These are phyloP conservation scores for Palythoa grandiflora DNA, from an alignment of 92 coral and sea anemone species.

Conservation along the genomic window DNA sequence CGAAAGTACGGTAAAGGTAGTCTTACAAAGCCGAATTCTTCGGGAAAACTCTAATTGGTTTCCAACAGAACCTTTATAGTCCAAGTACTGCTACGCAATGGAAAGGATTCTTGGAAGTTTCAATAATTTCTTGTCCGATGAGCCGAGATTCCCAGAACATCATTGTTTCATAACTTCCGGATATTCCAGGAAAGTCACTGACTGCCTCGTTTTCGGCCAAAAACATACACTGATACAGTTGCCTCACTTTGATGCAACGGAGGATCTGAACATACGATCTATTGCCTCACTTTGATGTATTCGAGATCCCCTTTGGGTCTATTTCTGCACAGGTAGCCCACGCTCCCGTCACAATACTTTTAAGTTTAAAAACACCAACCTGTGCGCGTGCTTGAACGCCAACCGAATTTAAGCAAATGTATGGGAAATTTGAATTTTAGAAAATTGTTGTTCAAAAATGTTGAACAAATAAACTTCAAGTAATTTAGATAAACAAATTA, in stretches of 20 bases:
- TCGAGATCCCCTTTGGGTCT: too few species aligned
- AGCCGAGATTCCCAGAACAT: not conserved
- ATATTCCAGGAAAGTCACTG: conserved; percentile 28
- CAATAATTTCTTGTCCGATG: not conserved
- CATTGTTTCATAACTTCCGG: not conserved
- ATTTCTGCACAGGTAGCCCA: not conserved
- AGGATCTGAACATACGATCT: too few species aligned
- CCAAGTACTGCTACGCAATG: conserved; percentile 4
- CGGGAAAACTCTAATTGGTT: not conserved
- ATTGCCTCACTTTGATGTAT: too few species aligned
- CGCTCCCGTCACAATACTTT: not conserved
- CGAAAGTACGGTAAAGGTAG: not conserved
- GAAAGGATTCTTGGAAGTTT: not conserved
- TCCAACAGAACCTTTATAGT: not conserved
- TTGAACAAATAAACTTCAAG: too few species aligned
- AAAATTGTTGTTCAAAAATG: too few species aligned
- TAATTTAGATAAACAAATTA: too few species aligned
- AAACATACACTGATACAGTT: not conserved
- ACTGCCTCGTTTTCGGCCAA: conserved; percentile 22
- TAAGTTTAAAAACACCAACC: too few species aligned
- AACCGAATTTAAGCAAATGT: too few species aligned
- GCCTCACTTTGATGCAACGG: not conserved
- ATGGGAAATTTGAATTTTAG: too few species aligned
- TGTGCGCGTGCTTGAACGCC: too few species aligned
- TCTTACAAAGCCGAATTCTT: not conserved